Conservation (phyloP, 2,888 invertebrate species). For the Mesorhabditis belari region DNA sequence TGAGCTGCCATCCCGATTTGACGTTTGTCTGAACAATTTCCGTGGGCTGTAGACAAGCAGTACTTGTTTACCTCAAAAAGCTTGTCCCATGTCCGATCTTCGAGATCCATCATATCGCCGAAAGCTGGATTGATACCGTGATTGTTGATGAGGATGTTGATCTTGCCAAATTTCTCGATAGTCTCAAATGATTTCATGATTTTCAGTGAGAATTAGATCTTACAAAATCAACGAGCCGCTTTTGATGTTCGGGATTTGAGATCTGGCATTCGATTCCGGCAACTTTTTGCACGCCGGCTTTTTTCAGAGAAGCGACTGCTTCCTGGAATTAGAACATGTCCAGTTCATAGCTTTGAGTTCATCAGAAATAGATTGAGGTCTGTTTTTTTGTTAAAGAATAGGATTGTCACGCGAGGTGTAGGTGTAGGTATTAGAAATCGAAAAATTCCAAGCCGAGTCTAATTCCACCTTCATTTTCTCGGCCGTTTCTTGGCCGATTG, state of each 20-base stretch:
- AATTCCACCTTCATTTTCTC: too few relatives aligned
- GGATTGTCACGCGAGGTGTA: too few relatives aligned
- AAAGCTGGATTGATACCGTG: conserved; percentile 82
- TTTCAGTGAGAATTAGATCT: background rate
- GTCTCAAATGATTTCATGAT: conserved; percentile 20
- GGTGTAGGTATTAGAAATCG: too few relatives aligned
- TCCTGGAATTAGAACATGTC: conserved; percentile 44
- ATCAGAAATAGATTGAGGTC: too few relatives aligned
- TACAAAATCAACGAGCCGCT: conserved; percentile 62
- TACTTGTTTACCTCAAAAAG: conserved; percentile 73
- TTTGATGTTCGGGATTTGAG: conserved; percentile 72
- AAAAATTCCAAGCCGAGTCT: too few relatives aligned
- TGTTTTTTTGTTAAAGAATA: too few relatives aligned
- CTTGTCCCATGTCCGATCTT: conserved; percentile 79
- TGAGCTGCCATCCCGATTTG: conserved; percentile 76
- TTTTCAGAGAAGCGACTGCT: conserved; percentile 67
- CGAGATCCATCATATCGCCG: conserved; percentile 67
- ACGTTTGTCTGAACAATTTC: conserved; percentile 65
- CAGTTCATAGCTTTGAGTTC: conserved; percentile 1
- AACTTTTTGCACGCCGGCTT: conserved; percentile 63
- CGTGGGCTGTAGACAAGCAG: background rate
- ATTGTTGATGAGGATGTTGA: conserved; percentile 88
- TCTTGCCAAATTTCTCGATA: conserved; percentile 35
- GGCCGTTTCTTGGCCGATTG: too few relatives aligned
- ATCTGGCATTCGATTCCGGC: conserved; percentile 83